A percentile compares a stretch with the other conserved stretches of the same genome.
Conservation (phyloP, 2,888 invertebrate species). For the Subacronicta megacephala region DNA sequence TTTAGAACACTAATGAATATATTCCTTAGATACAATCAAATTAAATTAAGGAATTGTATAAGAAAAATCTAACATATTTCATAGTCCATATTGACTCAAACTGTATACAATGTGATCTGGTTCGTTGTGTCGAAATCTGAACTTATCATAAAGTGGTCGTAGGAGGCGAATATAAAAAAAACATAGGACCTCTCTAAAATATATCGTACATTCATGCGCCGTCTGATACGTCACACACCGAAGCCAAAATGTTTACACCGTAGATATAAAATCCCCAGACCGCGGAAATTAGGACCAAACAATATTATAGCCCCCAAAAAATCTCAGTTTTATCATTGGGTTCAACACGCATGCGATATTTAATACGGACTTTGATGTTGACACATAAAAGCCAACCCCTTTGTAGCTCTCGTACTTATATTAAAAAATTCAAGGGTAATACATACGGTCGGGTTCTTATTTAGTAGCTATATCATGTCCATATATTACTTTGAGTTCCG, state of each 20-base stretch:
- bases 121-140: too few relatives aligned
- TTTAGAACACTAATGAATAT: too few relatives aligned
- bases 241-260: background rate
- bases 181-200: too few relatives aligned
- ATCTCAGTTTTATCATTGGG: slow-evolving; percentile 42
- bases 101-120: too few relatives aligned
- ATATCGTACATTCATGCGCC: too few relatives aligned
- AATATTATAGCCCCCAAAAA: slow-evolving; percentile 29
- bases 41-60: too few relatives aligned
- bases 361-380: slow-evolving; percentile 56
- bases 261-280: background rate
- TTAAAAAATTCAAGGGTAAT: slow-evolving; percentile 59
- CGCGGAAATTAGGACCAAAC: slow-evolving; percentile 13
- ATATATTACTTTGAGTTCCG: slow-evolving; percentile 21
- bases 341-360: slow-evolving; percentile 37
- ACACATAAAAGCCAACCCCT: slow-evolving; percentile 46
- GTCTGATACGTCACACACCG: too few relatives aligned
- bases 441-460: slow-evolving; percentile 48
- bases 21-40: too few relatives aligned
- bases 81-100: too few relatives aligned
- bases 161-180: too few relatives aligned
- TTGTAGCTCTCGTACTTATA: slow-evolving; percentile 52
- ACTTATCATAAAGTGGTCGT: too few relatives aligned
- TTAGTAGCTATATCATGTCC: slow-evolving; percentile 16
- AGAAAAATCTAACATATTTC: too few relatives aligned